These are phyloP conservation scores for Andricus curvator DNA, from an alignment of 2,888 invertebrate genomes.

Conservation along the genomic window DNA sequence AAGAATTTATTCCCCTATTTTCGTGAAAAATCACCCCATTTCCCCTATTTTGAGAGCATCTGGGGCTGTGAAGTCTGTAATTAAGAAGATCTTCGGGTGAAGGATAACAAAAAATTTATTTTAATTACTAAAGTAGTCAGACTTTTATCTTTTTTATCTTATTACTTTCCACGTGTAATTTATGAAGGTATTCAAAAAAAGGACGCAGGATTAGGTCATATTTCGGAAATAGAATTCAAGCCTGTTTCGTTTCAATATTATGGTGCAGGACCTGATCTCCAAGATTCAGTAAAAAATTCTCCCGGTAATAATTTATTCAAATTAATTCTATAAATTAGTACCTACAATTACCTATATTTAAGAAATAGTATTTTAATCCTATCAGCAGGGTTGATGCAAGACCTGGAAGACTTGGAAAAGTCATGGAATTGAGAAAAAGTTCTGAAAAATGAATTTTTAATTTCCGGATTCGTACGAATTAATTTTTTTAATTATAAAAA, in stretches of 20 bases:
- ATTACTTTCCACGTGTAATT: conserved; percentile 7
- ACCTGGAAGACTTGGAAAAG: too few species aligned
- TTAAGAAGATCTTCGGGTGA: not conserved
- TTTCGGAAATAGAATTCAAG: conserved; percentile 7
- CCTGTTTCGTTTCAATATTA: conserved; percentile 28
- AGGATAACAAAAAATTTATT: not conserved
- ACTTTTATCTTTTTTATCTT: not conserved
- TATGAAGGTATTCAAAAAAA: conserved; percentile 23
- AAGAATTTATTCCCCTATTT: too few species aligned
- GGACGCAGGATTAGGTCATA: conserved; percentile 13
- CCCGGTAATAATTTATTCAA: conserved; percentile 19
- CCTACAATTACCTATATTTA: not conserved
- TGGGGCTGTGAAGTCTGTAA: not conserved
- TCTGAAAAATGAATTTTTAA: too few species aligned
- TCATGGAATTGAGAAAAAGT: too few species aligned
- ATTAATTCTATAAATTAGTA: not conserved
- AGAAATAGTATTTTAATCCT: not conserved
- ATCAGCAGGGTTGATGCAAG: not conserved
- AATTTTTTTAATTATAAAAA: too few species aligned
- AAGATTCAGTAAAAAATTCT: not conserved
- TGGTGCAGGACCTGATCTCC: conserved; percentile 21
- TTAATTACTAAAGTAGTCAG: not conserved
- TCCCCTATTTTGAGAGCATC: too few species aligned
- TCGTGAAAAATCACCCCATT: too few species aligned
- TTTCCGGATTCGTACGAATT: too few species aligned